Percentiles rank a stretch among this genome's conserved stretches.
Evolutionary conservation across 1,140 invertebrate species (phyloP).

Genomic region (Paralvinella palmiformis): DNA sequence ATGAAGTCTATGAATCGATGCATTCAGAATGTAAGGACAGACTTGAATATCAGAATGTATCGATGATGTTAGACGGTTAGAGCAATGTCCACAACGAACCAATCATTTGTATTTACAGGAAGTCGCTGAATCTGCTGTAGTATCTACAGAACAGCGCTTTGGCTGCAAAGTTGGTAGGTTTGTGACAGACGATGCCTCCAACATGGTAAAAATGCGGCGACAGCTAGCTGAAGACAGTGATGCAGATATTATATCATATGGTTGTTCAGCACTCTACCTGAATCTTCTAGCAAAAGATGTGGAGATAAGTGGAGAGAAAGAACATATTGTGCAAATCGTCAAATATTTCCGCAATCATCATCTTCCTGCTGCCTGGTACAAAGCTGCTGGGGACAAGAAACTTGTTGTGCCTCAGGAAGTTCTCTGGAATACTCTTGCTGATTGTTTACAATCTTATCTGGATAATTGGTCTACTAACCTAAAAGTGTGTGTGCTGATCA

Average conservation of each 20-base stretch:
- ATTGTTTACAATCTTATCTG: neutral
- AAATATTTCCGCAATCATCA: neutral
- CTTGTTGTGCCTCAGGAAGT: neutral
- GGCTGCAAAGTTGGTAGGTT: neutral
- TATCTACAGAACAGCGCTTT: neutral
- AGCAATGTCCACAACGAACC: conserved; percentile 4
- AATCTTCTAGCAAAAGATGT: no score
- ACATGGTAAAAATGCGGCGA: neutral
- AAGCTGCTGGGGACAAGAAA: neutral
- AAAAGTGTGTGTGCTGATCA: neutral
- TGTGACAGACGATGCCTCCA: conserved; percentile 1
- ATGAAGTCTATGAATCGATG: neutral
- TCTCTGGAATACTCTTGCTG: neutral
- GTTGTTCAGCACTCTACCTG: neutral
- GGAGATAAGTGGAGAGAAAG: neutral
- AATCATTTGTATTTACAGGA: no score
- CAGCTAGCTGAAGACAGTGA: neutral
- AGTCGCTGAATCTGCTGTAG: neutral
- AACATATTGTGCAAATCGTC: neutral
- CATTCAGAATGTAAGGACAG: neutral
- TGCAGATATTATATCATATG: neutral
- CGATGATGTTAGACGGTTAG: neutral
- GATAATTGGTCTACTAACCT: neutral
- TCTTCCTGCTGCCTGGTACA: neutral
- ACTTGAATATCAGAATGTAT: neutral